Percentiles rank a stretch among this genome's conserved stretches.
phyloP scores from a whole-genome alignment of 2,797 vertebrate species.

The Malacoraja senta region DNA sequence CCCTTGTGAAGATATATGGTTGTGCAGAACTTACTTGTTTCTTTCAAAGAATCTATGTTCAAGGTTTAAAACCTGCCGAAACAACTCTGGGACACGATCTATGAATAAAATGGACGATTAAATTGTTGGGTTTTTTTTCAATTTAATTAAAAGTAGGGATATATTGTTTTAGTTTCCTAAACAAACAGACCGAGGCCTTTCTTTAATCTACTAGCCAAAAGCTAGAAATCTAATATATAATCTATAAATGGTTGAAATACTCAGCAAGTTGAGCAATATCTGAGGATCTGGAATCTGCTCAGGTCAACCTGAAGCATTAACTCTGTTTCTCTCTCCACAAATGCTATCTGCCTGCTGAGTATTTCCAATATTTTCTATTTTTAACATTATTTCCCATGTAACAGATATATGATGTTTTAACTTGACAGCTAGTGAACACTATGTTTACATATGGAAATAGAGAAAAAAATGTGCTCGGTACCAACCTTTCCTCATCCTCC shows the following conservation, averaged over 20 bases:
- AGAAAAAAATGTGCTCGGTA: not conserved
- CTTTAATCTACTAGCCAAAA: not conserved
- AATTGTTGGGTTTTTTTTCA: not conserved
- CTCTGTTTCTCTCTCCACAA: too few relatives aligned
- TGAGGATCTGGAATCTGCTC: too few relatives aligned
- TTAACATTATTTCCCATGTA: not conserved
- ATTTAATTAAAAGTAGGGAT: not conserved
- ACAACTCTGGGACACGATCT: too few relatives aligned
- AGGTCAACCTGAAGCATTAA: too few relatives aligned
- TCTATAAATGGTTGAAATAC: too few relatives aligned
- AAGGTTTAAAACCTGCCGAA: not conserved
- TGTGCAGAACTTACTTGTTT: too few relatives aligned
- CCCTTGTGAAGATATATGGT: too few relatives aligned
- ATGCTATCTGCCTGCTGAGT: too few relatives aligned
- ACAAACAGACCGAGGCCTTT: not conserved
- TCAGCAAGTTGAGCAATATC: too few relatives aligned
- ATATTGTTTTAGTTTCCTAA: not conserved
- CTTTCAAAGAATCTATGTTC: not conserved
- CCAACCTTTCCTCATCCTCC: not conserved
- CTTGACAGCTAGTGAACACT: not conserved
- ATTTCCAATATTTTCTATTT: too few relatives aligned
- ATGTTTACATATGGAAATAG: not conserved
- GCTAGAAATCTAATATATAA: too few relatives aligned
- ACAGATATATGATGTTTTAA: not conserved
- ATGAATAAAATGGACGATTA: not conserved